phyloP scores from a whole-genome alignment of 2,888 invertebrate genomes.

The Arenicola marina region DNA sequence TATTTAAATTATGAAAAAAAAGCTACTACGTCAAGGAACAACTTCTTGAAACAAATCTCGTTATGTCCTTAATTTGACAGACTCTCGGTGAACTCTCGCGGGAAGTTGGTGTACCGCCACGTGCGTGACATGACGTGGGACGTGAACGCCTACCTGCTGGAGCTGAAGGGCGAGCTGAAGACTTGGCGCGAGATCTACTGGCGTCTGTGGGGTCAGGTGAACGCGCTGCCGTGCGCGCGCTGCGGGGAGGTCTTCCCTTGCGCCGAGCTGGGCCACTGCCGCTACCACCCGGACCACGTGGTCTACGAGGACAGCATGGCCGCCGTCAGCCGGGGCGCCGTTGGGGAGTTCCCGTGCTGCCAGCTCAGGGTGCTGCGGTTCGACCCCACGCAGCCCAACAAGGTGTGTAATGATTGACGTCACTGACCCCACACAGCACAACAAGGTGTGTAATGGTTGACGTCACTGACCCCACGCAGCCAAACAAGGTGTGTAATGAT shows the following conservation, averaged over 20 bases:
- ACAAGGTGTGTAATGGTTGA: too few relatives aligned
- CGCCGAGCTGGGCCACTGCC: conserved; percentile 60
- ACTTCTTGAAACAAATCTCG: too few relatives aligned
- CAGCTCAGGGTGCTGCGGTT: conserved; percentile 82
- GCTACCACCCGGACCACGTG: conserved; percentile 59
- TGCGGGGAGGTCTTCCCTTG: conserved; percentile 63
- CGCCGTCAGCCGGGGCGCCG: conserved; percentile 45
- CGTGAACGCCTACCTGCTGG: conserved; percentile 75
- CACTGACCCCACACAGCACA: too few relatives aligned
- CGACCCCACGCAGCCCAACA: conserved; percentile 66
- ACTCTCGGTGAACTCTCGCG: too few relatives aligned
- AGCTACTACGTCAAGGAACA: too few relatives aligned
- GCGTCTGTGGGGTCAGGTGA: conserved; percentile 90
- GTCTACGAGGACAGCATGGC: conserved; percentile 35
- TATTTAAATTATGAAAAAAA: too few relatives aligned
- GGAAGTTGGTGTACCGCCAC: conserved; percentile 54
- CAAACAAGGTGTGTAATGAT: too few relatives aligned
- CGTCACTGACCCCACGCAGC: too few relatives aligned
- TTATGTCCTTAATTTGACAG: too few relatives aligned
- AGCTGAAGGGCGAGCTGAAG: conserved; percentile 77
- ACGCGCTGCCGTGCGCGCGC: conserved; percentile 77
- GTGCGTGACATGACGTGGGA: conserved; percentile 78
- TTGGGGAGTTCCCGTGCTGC: conserved; percentile 78
- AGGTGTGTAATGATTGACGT: conserved; percentile 40
- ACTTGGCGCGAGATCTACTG: conserved; percentile 89